Evolutionary conservation across 1,140 invertebrate species (phyloP).

Genomic region (Muscidifurax raptorellus): DNA sequence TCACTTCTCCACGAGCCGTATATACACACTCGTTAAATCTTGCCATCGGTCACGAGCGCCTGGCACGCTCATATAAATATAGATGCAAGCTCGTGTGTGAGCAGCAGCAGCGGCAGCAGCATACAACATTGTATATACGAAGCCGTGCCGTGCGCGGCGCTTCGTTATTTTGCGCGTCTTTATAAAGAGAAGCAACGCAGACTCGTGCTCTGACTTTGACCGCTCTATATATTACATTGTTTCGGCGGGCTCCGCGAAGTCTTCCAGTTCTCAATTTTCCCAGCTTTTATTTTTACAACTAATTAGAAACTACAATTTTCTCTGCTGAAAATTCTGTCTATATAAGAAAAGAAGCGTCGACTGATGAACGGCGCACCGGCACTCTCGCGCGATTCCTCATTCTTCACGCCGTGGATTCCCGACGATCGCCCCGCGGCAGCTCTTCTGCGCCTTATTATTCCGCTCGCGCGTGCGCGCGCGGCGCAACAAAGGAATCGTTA

Average conservation of each 20-base stretch:
- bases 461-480: background rate
- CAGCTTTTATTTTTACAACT: too few species aligned
- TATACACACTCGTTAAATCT: constrained; percentile 40
- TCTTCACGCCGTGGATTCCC: background rate
- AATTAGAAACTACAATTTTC: too few species aligned
- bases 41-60: constrained; percentile 39
- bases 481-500: constrained; percentile 62
- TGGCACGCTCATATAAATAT: background rate
- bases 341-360: too few species aligned
- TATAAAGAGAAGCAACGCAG: background rate
- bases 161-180: constrained; percentile 37
- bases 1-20: background rate
- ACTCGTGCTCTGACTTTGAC: constrained; percentile 32
- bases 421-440: background rate
- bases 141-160: constrained; percentile 1
- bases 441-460: constrained; percentile 31
- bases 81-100: background rate
- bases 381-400: constrained; percentile 17
- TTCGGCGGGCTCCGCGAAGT: background rate
- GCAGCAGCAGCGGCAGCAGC: background rate
- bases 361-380: background rate
- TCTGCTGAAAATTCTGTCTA: too few species aligned
- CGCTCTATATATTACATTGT: constrained; percentile 32
- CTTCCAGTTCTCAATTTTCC: background rate
- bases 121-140: constrained; percentile 8